Evolutionary conservation across 2,113 vertebrate species (phyloP).

Genomic region (Pipa parva): DNA sequence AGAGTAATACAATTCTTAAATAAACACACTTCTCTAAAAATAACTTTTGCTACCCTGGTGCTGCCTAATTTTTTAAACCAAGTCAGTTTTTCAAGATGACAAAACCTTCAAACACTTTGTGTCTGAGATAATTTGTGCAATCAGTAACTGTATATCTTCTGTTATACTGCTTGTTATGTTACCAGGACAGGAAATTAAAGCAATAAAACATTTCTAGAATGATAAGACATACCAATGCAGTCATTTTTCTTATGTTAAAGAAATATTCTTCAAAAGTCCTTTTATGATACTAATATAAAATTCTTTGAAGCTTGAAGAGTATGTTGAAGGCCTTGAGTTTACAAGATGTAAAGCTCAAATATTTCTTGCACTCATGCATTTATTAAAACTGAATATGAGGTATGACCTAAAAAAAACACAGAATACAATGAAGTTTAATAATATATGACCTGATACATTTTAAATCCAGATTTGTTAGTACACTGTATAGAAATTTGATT

Average conservation of each 20-base stretch:
- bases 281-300: constrained; percentile 71
- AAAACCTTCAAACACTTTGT: constrained; percentile 59
- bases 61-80: not conserved
- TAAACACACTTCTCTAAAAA: not conserved
- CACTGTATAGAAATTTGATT: constrained; percentile 65
- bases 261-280: constrained; percentile 71
- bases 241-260: constrained; percentile 68
- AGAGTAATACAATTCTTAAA: not conserved
- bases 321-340: constrained; percentile 65
- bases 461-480: constrained; percentile 58
- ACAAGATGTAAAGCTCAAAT: constrained; percentile 62
- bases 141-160: constrained; percentile 66
- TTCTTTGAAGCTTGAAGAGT: constrained; percentile 69
- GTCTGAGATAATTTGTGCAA: constrained; percentile 64
- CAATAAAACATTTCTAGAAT: constrained; percentile 72
- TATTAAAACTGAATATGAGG: constrained; percentile 62
- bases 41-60: not conserved
- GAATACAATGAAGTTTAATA: constrained; percentile 62
- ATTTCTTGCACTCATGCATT: constrained; percentile 62
- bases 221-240: constrained; percentile 61
- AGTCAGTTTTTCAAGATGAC: constrained; percentile 14
- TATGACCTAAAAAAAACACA: constrained; percentile 55
- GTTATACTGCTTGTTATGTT: constrained; percentile 69
- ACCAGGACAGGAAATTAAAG: constrained; percentile 78
- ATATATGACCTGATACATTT: constrained; percentile 64